phyloP scores from a whole-genome alignment of 2,113 vertebrate genomes.

The Phaethornis superciliosus region DNA sequence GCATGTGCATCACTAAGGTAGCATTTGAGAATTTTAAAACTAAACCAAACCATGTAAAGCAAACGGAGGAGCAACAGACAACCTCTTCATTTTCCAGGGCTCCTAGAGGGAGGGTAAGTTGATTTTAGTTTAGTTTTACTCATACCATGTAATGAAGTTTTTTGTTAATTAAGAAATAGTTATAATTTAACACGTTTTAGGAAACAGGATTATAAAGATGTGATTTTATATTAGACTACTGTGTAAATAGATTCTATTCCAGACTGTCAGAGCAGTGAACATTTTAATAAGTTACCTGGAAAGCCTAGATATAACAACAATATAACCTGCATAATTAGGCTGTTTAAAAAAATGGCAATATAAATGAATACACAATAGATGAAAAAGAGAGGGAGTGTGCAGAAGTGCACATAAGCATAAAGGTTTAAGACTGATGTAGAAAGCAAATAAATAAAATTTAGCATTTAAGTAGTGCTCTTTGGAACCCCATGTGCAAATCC shows the following conservation, averaged over 20 bases:
- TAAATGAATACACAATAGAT: neutral
- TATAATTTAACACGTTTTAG: neutral
- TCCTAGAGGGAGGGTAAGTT: neutral
- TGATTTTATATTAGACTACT: constrained; percentile 36
- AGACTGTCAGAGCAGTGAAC: neutral
- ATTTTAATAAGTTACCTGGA: constrained; percentile 17
- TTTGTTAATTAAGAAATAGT: constrained; percentile 40
- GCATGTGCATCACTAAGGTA: neutral
- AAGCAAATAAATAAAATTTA: neutral
- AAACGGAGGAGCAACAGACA: neutral
- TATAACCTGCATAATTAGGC: neutral
- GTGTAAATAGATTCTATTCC: constrained; percentile 12
- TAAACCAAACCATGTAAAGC: neutral
- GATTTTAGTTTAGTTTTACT: constrained; percentile 14
- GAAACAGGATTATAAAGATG: constrained; percentile 39
- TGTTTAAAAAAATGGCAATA: neutral
- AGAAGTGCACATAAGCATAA: neutral
- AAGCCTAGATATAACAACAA: neutral
- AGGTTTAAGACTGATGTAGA: neutral
- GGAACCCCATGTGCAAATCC: neutral
- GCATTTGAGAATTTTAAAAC: neutral
- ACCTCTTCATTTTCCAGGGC: neutral
- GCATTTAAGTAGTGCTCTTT: neutral
- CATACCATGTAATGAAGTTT: neutral
- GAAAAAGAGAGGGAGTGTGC: neutral